A percentile compares a stretch with the other conserved stretches of the same genome.
phyloP scores from a whole-genome alignment of 1,140 invertebrate genomes.

The Gerris buenoi region DNA sequence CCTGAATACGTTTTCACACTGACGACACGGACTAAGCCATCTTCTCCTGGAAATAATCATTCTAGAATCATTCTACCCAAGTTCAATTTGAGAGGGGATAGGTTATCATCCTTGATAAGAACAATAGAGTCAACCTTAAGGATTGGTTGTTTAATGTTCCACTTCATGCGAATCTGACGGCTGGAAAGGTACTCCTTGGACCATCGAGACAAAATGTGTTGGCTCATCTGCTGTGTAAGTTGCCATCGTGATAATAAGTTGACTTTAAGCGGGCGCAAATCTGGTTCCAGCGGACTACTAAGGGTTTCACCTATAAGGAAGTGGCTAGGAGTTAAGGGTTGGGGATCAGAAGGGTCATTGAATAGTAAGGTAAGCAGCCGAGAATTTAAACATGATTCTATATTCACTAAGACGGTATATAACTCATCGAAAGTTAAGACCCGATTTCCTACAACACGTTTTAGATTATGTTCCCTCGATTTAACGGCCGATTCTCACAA shows the following conservation, averaged over 20 bases:
- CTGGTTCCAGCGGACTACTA: slow-evolving; percentile 8
- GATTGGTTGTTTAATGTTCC: slow-evolving; percentile 16
- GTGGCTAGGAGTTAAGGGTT: background rate
- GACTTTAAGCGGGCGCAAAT: slow-evolving; percentile 6
- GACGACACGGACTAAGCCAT: slow-evolving; percentile 4
- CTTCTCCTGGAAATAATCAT: slow-evolving; percentile 7
- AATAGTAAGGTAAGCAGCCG: slow-evolving; percentile 27
- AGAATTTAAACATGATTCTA: slow-evolving; percentile 23
- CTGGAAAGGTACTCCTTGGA: slow-evolving; percentile 20
- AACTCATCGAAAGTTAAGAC: slow-evolving; percentile 21
- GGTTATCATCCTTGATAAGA: slow-evolving; percentile 27
- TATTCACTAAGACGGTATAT: slow-evolving; percentile 12
- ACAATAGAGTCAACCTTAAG: slow-evolving; percentile 26
- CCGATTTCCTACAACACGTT: slow-evolving; percentile 17
- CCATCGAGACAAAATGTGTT: slow-evolving; percentile 24
- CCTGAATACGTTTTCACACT: slow-evolving; percentile 1
- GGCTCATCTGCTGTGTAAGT: slow-evolving; percentile 16
- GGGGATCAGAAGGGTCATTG: background rate
- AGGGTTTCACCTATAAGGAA: slow-evolving; percentile 21
- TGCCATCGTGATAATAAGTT: slow-evolving; percentile 20
- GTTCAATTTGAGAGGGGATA: slow-evolving; percentile 15
- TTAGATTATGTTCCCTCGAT: slow-evolving; percentile 28
- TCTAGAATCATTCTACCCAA: slow-evolving; percentile 15
- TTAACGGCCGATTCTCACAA: slow-evolving; percentile 31
- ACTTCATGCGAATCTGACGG: slow-evolving; percentile 24